Evolutionary conservation across 2,113 vertebrate genomes (phyloP), one percentile per base, ranked within the genome.

Genomic region (Chaetodon auriga): DNA sequence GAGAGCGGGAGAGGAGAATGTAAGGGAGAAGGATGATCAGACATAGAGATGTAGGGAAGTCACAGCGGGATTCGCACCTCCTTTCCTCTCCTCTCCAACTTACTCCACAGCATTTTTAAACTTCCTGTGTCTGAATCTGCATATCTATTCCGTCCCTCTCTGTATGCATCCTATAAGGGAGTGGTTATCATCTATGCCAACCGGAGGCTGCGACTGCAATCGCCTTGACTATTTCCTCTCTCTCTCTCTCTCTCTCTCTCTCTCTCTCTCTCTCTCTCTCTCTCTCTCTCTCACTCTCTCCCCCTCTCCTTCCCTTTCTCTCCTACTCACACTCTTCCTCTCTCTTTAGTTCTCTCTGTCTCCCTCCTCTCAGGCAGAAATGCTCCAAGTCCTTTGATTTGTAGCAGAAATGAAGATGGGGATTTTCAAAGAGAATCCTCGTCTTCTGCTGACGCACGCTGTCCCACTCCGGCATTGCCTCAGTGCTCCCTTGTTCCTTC

Each of bases 351-450:
- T 66, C 81, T 80, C 78, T 70, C 79, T 60, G 72, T 84, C 80
- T 84, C 86, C 51, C 65, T 73, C 83, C 73, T 79, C 84, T 87
- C 90, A 88, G 87, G 90, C 90, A 91, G 90, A 91, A 89, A 85
- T 77, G 90, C 90, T 90, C 78, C 71, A 78, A 89, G 83, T 80
- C 87, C 87, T 94, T 94, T 94, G 91, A 93, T 94, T 94, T 78
- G 85, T 85, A 83, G 92, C 92, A 92, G 90, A 93, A 93, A 93
- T 90, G 89, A 94, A 93, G 91, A 92, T 91, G 90, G 84, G 85
- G 87, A 89, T 91, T 94, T 95, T 95, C 92, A 95, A 95, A 95
- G 93, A 92, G 92, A 94, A 93, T 93, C 86, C 68, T 93, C 86
- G 85, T 92, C 92, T 92, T 94, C 85, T 94, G 91, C 94, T 94